Conservation (phyloP, 2,888 invertebrate species). For the Galeruca laticollis region DNA sequence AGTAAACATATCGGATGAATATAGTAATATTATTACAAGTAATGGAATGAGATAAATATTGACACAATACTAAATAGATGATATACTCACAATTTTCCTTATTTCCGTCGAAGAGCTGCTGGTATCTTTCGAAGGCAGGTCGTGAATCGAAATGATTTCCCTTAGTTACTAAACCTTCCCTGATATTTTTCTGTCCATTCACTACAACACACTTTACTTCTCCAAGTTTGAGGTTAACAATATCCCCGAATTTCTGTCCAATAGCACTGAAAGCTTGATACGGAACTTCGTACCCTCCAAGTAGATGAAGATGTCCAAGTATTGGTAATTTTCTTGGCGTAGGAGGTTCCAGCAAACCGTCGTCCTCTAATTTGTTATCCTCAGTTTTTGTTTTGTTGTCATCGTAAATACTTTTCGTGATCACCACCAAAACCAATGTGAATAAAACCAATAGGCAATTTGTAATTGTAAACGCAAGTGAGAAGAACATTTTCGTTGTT, state of each 20-base stretch:
- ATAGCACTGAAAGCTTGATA: conserved; percentile 72
- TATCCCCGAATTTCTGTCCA: conserved; percentile 69
- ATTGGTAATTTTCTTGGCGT: conserved; percentile 71
- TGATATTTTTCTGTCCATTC: conserved; percentile 72
- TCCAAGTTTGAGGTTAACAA: conserved; percentile 71
- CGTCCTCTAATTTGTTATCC: not conserved
- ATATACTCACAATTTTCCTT: conserved; percentile 76
- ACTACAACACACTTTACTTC: conserved; percentile 71
- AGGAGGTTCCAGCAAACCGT: conserved; percentile 63
- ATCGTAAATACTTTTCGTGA: conserved; percentile 26
- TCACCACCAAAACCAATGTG: conserved; percentile 19
- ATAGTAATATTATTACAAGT: not conserved
- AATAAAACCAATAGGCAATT: conserved; percentile 33
- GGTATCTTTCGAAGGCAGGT: conserved; percentile 74
- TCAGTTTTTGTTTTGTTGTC: conserved; percentile 21
- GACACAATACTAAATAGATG: conserved; percentile 9
- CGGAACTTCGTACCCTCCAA: conserved; percentile 72
- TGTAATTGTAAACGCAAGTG: conserved; percentile 31
- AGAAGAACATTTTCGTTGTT: conserved; percentile 34
- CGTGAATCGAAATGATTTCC: conserved; percentile 75
- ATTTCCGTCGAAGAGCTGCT: conserved; percentile 74
- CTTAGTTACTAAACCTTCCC: conserved; percentile 71
- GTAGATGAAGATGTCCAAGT: conserved; percentile 70
- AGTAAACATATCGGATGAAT: not conserved
- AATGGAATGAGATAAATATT: not conserved